phyloP scores from a whole-genome alignment of 2,888 invertebrate genomes.

The Coenonympha arcania region DNA sequence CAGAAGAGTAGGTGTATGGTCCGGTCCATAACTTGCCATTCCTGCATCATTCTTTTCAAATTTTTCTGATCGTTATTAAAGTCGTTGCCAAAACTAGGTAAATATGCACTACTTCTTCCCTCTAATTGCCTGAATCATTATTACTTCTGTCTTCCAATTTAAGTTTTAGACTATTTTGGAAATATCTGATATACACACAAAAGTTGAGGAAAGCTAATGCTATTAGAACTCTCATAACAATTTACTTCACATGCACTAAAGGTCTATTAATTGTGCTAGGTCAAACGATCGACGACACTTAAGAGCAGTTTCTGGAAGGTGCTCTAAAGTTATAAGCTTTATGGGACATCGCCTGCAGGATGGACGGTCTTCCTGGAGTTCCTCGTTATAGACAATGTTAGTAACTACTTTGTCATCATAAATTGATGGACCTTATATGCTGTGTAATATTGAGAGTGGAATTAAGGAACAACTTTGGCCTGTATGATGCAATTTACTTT shows the following conservation, averaged over 20 bases:
- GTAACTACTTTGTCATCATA: conserved; percentile 1
- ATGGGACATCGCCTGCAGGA: neutral
- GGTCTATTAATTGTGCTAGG: conserved; percentile 2
- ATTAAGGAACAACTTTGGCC: neutral
- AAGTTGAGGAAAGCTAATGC: neutral
- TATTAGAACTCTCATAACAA: neutral
- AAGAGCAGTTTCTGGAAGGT: conserved; percentile 1
- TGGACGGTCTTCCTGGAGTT: too few relatives aligned
- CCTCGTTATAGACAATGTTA: too few relatives aligned
- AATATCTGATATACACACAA: neutral
- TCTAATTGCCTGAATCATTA: too few relatives aligned
- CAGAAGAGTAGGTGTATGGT: too few relatives aligned
- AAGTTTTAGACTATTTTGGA: too few relatives aligned
- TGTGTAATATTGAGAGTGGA: neutral
- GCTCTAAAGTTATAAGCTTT: neutral
- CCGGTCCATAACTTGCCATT: too few relatives aligned
- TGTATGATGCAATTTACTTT: neutral
- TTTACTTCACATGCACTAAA: neutral
- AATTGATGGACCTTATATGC: neutral
- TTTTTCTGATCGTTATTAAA: too few relatives aligned
- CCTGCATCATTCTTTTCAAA: too few relatives aligned
- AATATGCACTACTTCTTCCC: too few relatives aligned
- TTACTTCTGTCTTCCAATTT: too few relatives aligned
- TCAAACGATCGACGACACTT: conserved; percentile 1
- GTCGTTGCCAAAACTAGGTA: too few relatives aligned